Conservation (phyloP, 2,797 vertebrate species). For the Pangasius djambal region DNA sequence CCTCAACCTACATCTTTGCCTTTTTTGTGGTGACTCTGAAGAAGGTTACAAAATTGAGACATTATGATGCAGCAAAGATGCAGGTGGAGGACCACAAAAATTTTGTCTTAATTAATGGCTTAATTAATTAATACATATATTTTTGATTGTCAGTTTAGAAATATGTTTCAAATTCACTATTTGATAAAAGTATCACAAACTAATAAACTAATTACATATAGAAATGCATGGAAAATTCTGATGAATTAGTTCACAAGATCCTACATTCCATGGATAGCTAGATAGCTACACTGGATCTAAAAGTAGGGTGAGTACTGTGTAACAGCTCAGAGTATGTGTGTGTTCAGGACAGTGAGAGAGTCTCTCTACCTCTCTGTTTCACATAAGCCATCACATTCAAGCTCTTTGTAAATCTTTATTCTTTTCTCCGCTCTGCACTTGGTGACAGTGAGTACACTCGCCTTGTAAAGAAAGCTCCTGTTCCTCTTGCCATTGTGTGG, state of each 20-base stretch:
- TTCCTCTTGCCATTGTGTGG: constrained; percentile 77
- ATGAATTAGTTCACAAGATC: background rate
- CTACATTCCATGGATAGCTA: background rate
- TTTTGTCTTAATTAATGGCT: background rate
- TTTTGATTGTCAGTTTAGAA: background rate
- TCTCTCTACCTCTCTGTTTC: constrained; percentile 62
- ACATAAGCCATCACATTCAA: constrained; percentile 71
- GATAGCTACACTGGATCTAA: background rate
- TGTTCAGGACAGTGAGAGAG: constrained; percentile 45
- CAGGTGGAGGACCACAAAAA: background rate
- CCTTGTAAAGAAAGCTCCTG: constrained; percentile 79
- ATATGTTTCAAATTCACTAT: background rate
- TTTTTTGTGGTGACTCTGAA: too few relatives aligned
- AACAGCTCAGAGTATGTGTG: constrained; percentile 6
- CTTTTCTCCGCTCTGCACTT: constrained; percentile 67
- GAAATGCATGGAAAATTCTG: background rate
- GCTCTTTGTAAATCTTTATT: constrained; percentile 73
- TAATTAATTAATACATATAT: background rate
- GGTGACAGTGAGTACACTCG: constrained; percentile 75
- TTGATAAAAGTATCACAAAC: background rate
- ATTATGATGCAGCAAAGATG: background rate
- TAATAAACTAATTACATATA: background rate
- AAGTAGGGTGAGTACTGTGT: background rate
- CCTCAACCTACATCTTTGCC: too few relatives aligned
- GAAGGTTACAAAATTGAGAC: background rate